Base-by-base conservation (phyloP, 2,888 invertebrate species). In the Patella pellucida region DNA sequence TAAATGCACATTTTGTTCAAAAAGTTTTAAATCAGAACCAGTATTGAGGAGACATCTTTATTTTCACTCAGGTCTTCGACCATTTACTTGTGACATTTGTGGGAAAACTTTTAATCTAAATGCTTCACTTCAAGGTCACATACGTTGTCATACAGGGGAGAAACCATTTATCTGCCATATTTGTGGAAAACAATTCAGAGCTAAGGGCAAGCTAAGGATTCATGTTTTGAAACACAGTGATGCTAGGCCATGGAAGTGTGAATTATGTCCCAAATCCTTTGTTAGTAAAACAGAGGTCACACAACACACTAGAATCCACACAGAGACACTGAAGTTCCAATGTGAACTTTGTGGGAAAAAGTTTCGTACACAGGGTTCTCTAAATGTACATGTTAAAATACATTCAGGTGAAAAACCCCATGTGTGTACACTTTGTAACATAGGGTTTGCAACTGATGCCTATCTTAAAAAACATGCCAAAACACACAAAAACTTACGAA, bases 261-360 rank as follows among this genome's bases (percentile, higher is more conserved):
- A 62, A 62, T 62, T 62, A 14, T 62, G 62, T 62, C 3, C 62
- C 5, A 62, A 62, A 23, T 23, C 62, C 9, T 62, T 62, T 23
- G 19, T 23, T 14, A 23, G 19, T 19, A 62, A 62, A 62, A 11
- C 19, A 23, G 62, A 62, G 12, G 14, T 62, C 62, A 62, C 19
- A 0, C 19, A 19, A 62, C 62, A 62, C 23, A 62, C 62, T 23
- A 3, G 62, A 62, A 19, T 62, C 14, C 62, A 62, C 23, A 62
- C 62, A 23, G 62, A 19, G 11, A 23, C 19, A 23, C 23, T 62
- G 62, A 62, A 62, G 23, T 62, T 23, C 23, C 19, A 23, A 5
- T 62, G 62, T 62, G 62, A 62, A 62, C 19, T 62, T 62, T 62
- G 62, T 62, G 62, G 62, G 14, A 62, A 62, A 62, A 62, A 62